These are phyloP conservation scores for Neolamprologus brichardi DNA, from an alignment of 2,113 vertebrate species.

Conservation along the genomic window DNA sequence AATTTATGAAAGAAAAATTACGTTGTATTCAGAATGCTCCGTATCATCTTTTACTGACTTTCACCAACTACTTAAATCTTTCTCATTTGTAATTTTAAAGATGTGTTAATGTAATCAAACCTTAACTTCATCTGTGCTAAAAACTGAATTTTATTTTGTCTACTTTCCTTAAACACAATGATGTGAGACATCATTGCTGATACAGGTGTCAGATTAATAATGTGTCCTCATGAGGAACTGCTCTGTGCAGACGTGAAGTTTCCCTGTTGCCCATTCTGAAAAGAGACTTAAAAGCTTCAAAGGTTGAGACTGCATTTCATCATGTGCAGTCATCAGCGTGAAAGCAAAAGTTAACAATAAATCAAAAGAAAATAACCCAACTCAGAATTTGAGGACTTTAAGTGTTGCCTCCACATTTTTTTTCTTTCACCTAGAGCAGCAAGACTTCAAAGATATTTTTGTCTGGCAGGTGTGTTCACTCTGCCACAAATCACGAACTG, in stretches of 20 bases:
- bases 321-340: not conserved
- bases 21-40: not conserved
- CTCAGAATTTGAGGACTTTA: not conserved
- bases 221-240: not conserved
- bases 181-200: not conserved
- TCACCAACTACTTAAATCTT: not conserved
- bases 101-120: not conserved
- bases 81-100: not conserved
- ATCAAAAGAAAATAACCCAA: not conserved
- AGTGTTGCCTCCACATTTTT: not conserved
- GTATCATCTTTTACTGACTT: not conserved
- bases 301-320: not conserved
- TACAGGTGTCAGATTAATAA: not conserved
- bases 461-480: conserved; percentile 2
- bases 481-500: not conserved
- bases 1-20: not conserved
- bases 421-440: not conserved
- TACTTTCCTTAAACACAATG: not conserved
- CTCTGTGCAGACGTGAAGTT: not conserved
- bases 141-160: not conserved
- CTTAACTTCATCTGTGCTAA: not conserved
- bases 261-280: not conserved
- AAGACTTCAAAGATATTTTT: conserved; percentile 1
- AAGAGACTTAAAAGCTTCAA: not conserved
- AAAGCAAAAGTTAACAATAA: not conserved